Evolutionary conservation across 2,888 invertebrate genomes (phyloP).

Genomic region (Ophioninae sp.): DNA sequence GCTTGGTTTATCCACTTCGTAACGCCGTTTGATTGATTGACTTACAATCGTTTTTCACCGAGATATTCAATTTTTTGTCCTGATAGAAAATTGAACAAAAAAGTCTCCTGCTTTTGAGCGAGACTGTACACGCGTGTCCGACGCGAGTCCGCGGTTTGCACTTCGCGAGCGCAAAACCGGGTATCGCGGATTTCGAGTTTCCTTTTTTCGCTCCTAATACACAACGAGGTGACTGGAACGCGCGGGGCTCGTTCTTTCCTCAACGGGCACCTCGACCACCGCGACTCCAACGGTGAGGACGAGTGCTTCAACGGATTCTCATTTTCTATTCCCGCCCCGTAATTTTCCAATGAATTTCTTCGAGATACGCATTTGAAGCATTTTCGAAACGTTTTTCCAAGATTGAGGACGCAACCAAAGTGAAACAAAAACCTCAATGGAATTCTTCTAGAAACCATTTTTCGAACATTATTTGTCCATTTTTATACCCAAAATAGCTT

Average conservation of each 20-base stretch:
- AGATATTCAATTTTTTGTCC: too few species aligned
- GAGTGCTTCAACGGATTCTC: background rate
- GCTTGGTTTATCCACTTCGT: too few species aligned
- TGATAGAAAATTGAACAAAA: too few species aligned
- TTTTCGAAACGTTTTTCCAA: background rate
- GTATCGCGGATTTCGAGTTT: conserved; percentile 58
- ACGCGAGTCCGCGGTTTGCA: background rate
- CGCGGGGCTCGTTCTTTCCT: conserved; percentile 27
- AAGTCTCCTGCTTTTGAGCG: too few species aligned
- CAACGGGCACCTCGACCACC: conserved; percentile 6
- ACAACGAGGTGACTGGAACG: conserved; percentile 33
- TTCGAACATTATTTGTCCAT: too few species aligned
- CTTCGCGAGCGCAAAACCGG: conserved; percentile 26
- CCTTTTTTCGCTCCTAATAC: conserved; percentile 52
- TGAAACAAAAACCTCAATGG: background rate
- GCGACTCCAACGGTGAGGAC: background rate
- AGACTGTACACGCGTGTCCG: background rate
- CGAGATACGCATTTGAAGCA: background rate
- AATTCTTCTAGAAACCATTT: background rate
- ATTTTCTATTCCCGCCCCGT: background rate
- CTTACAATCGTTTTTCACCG: too few species aligned
- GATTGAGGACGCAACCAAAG: background rate
- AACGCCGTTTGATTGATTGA: too few species aligned
- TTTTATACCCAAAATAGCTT: too few species aligned
- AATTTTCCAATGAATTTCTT: background rate